Conservation (phyloP, 2,113 vertebrate genomes). For the Formicarius rufipectus region DNA sequence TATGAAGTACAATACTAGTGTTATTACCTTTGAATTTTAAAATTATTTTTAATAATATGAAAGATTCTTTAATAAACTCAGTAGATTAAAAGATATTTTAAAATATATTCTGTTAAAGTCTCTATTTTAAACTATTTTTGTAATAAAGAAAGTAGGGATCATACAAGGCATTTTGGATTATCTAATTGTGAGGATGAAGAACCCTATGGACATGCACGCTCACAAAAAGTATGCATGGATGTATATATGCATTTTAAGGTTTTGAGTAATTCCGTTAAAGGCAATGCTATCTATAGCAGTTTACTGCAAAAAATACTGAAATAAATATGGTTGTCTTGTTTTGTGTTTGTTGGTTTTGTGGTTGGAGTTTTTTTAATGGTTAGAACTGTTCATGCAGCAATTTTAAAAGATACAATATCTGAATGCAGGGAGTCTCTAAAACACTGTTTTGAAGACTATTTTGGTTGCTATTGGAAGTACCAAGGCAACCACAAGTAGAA, state of each 20-base stretch:
- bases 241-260: neutral
- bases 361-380: neutral
- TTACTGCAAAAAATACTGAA: neutral
- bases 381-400: neutral
- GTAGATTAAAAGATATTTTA: neutral
- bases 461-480: neutral
- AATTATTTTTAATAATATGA: neutral
- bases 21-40: neutral
- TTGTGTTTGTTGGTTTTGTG: neutral
- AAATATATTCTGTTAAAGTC: neutral
- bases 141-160: neutral
- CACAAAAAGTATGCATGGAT: neutral
- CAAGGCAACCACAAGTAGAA: neutral
- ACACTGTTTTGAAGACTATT: neutral
- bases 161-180: neutral
- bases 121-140: neutral
- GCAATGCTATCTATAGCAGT: neutral
- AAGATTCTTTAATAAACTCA: neutral
- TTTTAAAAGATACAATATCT: neutral
- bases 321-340: neutral
- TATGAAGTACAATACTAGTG: neutral
- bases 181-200: neutral
- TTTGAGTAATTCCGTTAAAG: neutral
- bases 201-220: neutral
- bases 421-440: neutral